A percentile compares a stretch with the other conserved stretches of the same genome.
phyloP scores from a whole-genome alignment of 1,140 invertebrate genomes.

The Zeugodacus cucurbitae region DNA sequence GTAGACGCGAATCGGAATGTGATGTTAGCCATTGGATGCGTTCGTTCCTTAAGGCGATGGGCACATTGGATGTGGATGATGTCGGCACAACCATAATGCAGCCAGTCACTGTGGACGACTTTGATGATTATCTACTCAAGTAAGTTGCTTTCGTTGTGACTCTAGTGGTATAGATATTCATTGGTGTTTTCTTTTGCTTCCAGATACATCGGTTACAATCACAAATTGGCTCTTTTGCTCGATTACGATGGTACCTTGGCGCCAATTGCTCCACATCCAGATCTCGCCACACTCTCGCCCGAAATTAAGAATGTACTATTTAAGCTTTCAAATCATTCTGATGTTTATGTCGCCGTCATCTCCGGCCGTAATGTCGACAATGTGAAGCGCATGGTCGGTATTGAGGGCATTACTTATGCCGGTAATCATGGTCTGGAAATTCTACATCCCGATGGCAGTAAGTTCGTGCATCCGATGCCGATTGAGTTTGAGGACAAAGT shows the following conservation, averaged over 20 bases:
- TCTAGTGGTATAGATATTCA: not conserved
- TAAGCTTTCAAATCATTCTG: slow-evolving; percentile 85
- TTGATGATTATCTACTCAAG: slow-evolving; percentile 86
- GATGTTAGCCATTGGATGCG: slow-evolving; percentile 93
- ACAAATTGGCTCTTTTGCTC: slow-evolving; percentile 84
- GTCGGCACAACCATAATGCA: slow-evolving; percentile 85
- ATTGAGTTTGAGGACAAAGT: slow-evolving; percentile 86
- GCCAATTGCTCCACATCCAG: slow-evolving; percentile 88
- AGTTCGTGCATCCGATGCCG: slow-evolving; percentile 91
- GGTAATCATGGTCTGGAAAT: slow-evolving; percentile 92
- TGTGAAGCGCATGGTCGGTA: slow-evolving; percentile 90
- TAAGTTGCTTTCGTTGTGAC: slow-evolving; percentile 64
- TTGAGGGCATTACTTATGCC: slow-evolving; percentile 90
- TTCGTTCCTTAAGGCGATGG: slow-evolving; percentile 87
- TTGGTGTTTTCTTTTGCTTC: slow-evolving; percentile 43
- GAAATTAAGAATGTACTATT: slow-evolving; percentile 88
- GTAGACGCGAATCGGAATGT: slow-evolving; percentile 81
- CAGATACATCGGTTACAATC: slow-evolving; percentile 86
- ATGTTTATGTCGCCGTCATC: slow-evolving; percentile 89
- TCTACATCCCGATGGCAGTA: slow-evolving; percentile 87
- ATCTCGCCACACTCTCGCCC: slow-evolving; percentile 83
- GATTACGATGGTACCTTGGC: slow-evolving; percentile 93
- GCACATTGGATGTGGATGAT: slow-evolving; percentile 83
- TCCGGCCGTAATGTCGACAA: slow-evolving; percentile 88
- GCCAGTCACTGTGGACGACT: slow-evolving; percentile 86